Evolutionary conservation across 2,797 vertebrate genomes (phyloP), one percentile per base, ranked within the genome.

Genomic region (Anas bernieri): DNA sequence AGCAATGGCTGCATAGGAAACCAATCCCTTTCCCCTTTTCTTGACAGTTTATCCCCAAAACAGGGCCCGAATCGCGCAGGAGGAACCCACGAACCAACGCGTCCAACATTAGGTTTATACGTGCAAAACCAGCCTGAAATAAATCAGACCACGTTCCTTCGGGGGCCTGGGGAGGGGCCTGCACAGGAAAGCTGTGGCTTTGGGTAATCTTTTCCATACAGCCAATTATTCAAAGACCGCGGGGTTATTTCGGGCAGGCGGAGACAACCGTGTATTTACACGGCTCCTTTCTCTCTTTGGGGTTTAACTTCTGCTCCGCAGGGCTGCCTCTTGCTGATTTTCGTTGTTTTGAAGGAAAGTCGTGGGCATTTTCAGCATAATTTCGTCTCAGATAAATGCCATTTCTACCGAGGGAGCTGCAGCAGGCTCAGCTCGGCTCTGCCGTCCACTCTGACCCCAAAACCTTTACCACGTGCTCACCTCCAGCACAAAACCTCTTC

Each of bases 401-500:
- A 2, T 70, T 93, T 84, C 84, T 79, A 55, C 54, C 74, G 72
- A 68, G 62, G 66, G 74, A 77, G 58, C 56, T 67, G 77, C 55
- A 55, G 50, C 16, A 61, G 68, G 70, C 54, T 50, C 80, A 45
- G 66, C 69, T 64, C 90, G 74, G 6, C 74, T 62, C 79, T 58
- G 9, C 80, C 83, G 68, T 39, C 85, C 64, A 14, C 62, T 75
- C 52, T 46, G 76, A 94, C 89, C 79, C 87, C 85, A 87, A 41
- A 48, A 70, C 67, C 90, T 80, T 81, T 87, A 80, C 69, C 83
- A 90, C 77, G 83, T 58, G 69, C 77, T 39, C 76, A 96, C 83
- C 92, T 95, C 73, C 83, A 80, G 83, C 85, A 94, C 76, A 87
- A 88, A 87, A 70, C 70, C 31, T 75, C 76, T 77, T 76, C 70